Evolutionary conservation across 1,140 invertebrate genomes (phyloP).

Genomic region (Neotoxoptera formosana): DNA sequence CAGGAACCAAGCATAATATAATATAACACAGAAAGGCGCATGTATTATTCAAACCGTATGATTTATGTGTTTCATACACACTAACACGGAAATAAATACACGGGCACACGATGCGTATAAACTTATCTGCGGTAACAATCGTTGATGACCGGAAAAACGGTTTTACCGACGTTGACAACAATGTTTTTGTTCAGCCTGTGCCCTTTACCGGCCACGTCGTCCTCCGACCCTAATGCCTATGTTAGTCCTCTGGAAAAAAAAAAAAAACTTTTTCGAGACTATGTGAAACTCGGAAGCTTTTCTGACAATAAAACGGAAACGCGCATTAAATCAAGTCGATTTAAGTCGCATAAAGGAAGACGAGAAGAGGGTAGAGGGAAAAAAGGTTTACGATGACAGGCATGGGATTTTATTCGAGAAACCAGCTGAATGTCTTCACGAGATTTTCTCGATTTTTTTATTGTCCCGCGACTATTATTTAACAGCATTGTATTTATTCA

Average conservation of each 20-base stretch:
- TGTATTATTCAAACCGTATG: slow-evolving; percentile 46
- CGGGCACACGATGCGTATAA: slow-evolving; percentile 1
- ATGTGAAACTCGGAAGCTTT: slow-evolving; percentile 17
- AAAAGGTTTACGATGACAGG: slow-evolving; percentile 41
- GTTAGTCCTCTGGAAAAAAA: neutral
- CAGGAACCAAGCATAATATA: slow-evolving; percentile 6
- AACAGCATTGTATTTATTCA: neutral
- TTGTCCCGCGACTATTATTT: neutral
- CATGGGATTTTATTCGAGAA: neutral
- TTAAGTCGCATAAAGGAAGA: slow-evolving; percentile 34
- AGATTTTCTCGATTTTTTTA: slow-evolving; percentile 32
- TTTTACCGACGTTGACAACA: slow-evolving; percentile 51
- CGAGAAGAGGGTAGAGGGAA: neutral
- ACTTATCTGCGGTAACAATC: slow-evolving; percentile 44
- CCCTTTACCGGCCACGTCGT: neutral
- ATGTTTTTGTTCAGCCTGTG: slow-evolving; percentile 39
- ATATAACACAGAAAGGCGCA: slow-evolving; percentile 4
- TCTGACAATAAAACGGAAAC: slow-evolving; percentile 51
- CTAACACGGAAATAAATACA: neutral
- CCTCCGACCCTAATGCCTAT: neutral
- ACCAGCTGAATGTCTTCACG: neutral
- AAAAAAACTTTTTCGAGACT: slow-evolving; percentile 42
- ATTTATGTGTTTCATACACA: slow-evolving; percentile 15
- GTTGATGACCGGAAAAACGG: slow-evolving; percentile 49
- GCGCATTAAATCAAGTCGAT: slow-evolving; percentile 50